Evolutionary conservation across 2,888 invertebrate species (phyloP).

Genomic region (Drosophila bunnanda): DNA sequence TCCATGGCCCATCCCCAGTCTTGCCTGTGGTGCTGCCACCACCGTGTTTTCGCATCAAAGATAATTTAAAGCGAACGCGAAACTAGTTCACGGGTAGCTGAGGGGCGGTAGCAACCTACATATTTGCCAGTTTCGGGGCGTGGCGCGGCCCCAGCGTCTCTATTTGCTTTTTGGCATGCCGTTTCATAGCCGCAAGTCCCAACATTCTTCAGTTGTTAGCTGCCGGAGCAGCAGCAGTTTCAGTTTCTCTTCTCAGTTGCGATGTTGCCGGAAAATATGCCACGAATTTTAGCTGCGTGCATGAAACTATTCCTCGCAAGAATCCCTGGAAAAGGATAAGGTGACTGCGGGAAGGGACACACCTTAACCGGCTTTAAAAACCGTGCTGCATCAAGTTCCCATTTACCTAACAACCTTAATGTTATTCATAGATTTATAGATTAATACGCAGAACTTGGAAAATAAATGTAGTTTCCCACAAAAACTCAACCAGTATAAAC

Average conservation of each 20-base stretch:
- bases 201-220: conserved; percentile 67
- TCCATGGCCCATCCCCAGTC: conserved; percentile 28
- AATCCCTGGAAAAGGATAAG: neutral
- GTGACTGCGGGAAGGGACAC: neutral
- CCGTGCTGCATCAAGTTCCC: neutral
- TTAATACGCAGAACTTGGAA: neutral
- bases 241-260: conserved; percentile 23
- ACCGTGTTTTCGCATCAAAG: conserved; percentile 67
- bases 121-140: conserved; percentile 63
- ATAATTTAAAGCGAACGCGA: conserved; percentile 73
- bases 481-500: neutral
- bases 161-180: conserved; percentile 72
- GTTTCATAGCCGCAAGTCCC: conserved; percentile 74
- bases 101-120: conserved; percentile 64
- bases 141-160: conserved; percentile 40
- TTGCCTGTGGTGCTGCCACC: neutral
- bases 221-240: conserved; percentile 23
- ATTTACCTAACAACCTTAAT: neutral
- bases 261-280: conserved; percentile 62
- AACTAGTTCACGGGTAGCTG: conserved; percentile 74
- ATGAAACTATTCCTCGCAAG: conserved; percentile 44
- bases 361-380: conserved; percentile 6
- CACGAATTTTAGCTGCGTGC: conserved; percentile 55
- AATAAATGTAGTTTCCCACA: neutral
- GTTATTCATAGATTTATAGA: neutral